Evolutionary conservation across 1,140 invertebrate species (phyloP), one percentile per base, ranked within the genome.

Genomic region (Leptoteleia sp.): DNA sequence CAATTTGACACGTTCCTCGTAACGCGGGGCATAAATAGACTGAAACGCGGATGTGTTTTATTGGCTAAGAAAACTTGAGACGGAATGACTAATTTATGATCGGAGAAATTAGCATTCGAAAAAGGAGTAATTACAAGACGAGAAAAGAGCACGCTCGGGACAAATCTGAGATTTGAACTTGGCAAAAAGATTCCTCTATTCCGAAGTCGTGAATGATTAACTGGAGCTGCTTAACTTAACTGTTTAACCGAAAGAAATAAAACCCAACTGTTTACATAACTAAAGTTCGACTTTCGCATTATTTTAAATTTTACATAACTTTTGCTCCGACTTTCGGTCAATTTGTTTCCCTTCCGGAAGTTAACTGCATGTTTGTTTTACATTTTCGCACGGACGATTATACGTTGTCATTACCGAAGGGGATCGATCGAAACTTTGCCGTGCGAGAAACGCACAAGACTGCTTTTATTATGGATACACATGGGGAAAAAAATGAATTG

Each of bases 381-480:
- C 27, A 52, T 67, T 72, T 76, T 68, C 19, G 31, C 42, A 15
- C 7, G 4, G 3, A 4, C 47, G 57, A 76, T 64, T 76, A 29
- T 54, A 64, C 64, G 9, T 31, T 70, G 73, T 70, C 64, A 70
- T 70, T 70, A 76, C 40, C 13, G 25, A 19, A 59, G 73, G 62
- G 48, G 27, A 76, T 76, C 73, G 73, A 76, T 76, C 64, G 62
- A n/a, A 4, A 7, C 33, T 15, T 27, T 37, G 45, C 22, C 35
- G 12, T 52, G 29, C 38, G 45, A 31, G 47, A 29, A 75, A 57
- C 33, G 33, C 29, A 59, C n/a, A 52, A 47, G 47, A 47, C 15
- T 1, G 25, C 48, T 42, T 76, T 76, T 76, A 76, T 70, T 76
- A 76, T 76, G 73, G 73, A 17, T 68, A 47, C 55, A 70, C 73